A percentile compares a stretch with the other conserved stretches of the same genome.
phyloP scores from a whole-genome alignment of 2,113 vertebrate genomes.

The Craseonycteris thonglongyai region DNA sequence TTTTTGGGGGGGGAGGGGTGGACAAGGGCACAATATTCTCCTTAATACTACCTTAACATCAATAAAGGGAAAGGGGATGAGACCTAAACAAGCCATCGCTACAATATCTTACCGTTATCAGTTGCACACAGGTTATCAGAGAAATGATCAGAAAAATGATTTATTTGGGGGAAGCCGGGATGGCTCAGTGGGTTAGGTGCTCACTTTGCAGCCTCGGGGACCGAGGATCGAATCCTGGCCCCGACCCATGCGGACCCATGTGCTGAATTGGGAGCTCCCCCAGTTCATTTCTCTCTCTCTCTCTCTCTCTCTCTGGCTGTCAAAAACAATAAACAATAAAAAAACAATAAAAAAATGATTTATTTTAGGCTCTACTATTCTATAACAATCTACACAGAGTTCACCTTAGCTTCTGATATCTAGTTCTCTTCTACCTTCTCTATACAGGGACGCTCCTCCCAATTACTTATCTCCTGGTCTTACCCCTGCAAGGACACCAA shows the following conservation, averaged over 20 bases:
- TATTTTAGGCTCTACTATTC: not conserved
- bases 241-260: no score
- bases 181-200: no score
- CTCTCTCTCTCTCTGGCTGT: no score
- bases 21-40: not conserved
- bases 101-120: not conserved
- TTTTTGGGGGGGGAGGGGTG: not conserved
- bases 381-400: not conserved
- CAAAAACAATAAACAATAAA: no score
- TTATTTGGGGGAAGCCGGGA: no score
- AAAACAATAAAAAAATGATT: not conserved
- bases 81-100: not conserved
- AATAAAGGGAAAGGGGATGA: not conserved
- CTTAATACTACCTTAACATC: not conserved
- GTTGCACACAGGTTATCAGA: not conserved
- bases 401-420: not conserved
- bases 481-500: accelerated
- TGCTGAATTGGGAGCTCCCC: no score
- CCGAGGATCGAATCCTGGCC: no score
- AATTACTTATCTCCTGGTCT: not conserved
- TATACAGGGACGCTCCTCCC: not conserved
- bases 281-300: no score
- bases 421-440: not conserved
- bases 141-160: not conserved
- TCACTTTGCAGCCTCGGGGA: no score